Evolutionary conservation across 1,140 invertebrate genomes (phyloP).

Genomic region (Matsumurasca onukii): DNA sequence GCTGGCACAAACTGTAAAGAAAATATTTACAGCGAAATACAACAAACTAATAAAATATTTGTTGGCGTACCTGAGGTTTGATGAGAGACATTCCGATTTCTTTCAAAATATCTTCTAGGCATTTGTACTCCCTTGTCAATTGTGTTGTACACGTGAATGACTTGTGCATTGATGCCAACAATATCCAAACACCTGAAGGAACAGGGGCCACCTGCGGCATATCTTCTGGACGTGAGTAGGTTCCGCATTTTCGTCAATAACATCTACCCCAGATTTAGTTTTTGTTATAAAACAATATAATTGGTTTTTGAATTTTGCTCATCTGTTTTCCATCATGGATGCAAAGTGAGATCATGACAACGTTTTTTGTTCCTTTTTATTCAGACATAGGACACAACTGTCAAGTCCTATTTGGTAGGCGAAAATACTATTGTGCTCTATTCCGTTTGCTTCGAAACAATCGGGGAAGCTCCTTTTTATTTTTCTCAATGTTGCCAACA

Average conservation of each 20-base stretch:
- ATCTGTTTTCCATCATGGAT: background rate
- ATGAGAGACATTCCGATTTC: background rate
- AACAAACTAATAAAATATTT: too few relatives aligned
- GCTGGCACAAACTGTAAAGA: too few relatives aligned
- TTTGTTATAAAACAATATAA: conserved; percentile 38
- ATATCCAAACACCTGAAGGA: background rate
- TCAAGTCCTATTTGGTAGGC: background rate
- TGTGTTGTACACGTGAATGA: background rate
- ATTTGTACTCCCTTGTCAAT: background rate
- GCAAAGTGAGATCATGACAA: background rate
- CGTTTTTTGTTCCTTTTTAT: background rate
- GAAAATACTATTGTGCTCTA: background rate
- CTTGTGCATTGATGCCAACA: conserved; percentile 4
- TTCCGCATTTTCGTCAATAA: background rate
- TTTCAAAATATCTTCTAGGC: background rate
- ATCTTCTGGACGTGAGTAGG: background rate
- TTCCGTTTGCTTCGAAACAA: background rate
- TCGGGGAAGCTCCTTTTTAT: background rate
- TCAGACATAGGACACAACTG: background rate
- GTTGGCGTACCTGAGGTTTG: too few relatives aligned
- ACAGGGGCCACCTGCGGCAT: background rate
- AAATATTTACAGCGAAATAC: too few relatives aligned
- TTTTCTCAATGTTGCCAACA: background rate
- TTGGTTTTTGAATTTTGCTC: conserved; percentile 20
- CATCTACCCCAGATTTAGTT: conserved; percentile 5